A percentile compares a stretch with the other conserved stretches of the same genome.
Evolutionary conservation across 2,797 vertebrate genomes (phyloP).

Genomic region (Siniperca scherzeri): DNA sequence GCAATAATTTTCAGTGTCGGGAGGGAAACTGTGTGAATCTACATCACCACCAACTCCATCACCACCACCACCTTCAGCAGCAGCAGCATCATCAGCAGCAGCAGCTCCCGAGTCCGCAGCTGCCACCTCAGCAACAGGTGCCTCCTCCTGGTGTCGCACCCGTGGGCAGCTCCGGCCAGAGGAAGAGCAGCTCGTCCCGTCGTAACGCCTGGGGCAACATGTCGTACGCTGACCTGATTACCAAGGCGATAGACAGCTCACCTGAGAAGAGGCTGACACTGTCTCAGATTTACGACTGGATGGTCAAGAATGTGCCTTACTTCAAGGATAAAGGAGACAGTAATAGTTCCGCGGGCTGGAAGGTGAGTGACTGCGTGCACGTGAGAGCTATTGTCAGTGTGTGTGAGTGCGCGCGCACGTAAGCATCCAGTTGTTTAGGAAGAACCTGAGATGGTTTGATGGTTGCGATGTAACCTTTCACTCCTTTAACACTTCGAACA

Average conservation of each 20-base stretch:
- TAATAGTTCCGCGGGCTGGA: constrained; percentile 98
- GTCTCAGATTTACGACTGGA: constrained; percentile 99
- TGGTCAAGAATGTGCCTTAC: constrained; percentile 97
- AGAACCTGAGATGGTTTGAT: background rate
- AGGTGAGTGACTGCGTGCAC: constrained; percentile 86
- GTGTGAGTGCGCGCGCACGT: background rate
- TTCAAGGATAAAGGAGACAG: constrained; percentile 99
- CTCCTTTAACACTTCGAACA: background rate
- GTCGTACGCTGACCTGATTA: constrained; percentile 98
- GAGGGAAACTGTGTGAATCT: constrained; percentile 83
- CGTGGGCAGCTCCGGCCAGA: constrained; percentile 84
- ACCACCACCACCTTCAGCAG: constrained; percentile 57
- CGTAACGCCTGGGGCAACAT: constrained; percentile 99
- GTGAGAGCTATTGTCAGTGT: background rate
- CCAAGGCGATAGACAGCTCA: constrained; percentile 96
- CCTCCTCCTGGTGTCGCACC: constrained; percentile 77
- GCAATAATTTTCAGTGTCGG: constrained; percentile 86
- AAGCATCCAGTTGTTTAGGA: background rate
- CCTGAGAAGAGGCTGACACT: constrained; percentile 96
- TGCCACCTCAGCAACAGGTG: constrained; percentile 86
- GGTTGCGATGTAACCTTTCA: background rate
- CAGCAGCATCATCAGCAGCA: constrained; percentile 69
- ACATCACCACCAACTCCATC: constrained; percentile 73
- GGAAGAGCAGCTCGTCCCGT: constrained; percentile 96
- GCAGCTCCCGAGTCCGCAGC: constrained; percentile 73